Evolutionary conservation across 1,140 invertebrate genomes (phyloP), one percentile per base, ranked within the genome.

Genomic region (Gryon sp.): DNA sequence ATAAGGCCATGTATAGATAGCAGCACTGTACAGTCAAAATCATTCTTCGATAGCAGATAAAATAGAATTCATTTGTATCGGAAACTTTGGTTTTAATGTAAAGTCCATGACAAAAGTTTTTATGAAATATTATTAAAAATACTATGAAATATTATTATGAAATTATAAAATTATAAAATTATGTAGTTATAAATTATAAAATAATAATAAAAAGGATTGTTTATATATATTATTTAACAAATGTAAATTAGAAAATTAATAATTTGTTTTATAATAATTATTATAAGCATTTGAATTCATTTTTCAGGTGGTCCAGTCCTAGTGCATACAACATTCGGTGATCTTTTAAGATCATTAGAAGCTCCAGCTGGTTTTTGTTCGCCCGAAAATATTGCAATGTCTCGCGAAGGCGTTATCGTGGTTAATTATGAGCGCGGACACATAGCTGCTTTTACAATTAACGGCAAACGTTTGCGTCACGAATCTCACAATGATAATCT

Each of bases 251-350:
- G 2, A 32, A 32, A 32, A 32, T 9, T 7, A 32, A 2, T 4
- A 38, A 15, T 4, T 38, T 38, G 4, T 15, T 8, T 15, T 11
- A 4, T 4, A 12, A n/a, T 12, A 12, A n/a, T 15, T 38, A 2
- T 15, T 22, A 36, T 43, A 41, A 12, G n/a, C 26, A 38, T 38
- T 16, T 19, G 11, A 38, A 53, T 22, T 16, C 57, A 36, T 22
- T 50, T 48, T 82, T 72, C 81, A 98, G 97, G 94, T 89, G 97
- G 97, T n/a, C 96, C 96, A 4, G 96, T 98, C 43, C 91, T 99
- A 19, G 96, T 99, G 18, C 98, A 99, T 87, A 99, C 98, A 32
- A 98, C 98, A n/a, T 97, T 97, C 87, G 98, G 98, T 18, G 98
- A 99, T 87, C 89, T 99, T n/a, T 88, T 99, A 20, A 92, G 98